Conservation (phyloP, 1,140 invertebrate genomes). For the Drosophila mauritiana region DNA sequence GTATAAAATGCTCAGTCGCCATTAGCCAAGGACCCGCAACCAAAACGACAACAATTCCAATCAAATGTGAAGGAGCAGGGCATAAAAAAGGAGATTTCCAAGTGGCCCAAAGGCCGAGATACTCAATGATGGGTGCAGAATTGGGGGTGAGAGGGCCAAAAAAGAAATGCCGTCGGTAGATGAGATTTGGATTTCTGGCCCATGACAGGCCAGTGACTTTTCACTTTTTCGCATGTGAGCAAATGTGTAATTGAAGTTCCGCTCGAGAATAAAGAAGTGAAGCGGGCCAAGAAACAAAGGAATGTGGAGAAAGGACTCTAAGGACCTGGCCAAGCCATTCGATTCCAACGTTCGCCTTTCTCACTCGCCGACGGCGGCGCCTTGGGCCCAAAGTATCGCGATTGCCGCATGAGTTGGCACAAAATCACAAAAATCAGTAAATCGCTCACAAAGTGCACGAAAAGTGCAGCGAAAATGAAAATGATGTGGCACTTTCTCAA, state of each 20-base stretch:
- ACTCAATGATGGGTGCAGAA: conserved; percentile 10
- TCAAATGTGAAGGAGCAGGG: conserved; percentile 60
- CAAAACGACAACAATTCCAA: conserved; percentile 41
- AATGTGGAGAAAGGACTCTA: conserved; percentile 27
- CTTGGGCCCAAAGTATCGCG: conserved; percentile 31
- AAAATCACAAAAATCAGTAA: conserved; percentile 38
- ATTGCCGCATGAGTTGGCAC: conserved; percentile 53
- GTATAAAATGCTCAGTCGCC: conserved; percentile 70
- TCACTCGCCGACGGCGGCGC: conserved; percentile 55
- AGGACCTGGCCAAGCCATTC: conserved; percentile 38
- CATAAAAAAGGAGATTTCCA: conserved; percentile 51
- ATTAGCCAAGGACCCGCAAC: conserved; percentile 53
- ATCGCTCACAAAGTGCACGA: conserved; percentile 45
- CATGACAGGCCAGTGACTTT: conserved; percentile 78
- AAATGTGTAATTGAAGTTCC: conserved; percentile 75
- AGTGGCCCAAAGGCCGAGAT: conserved; percentile 52
- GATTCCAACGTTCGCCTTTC: conserved; percentile 46
- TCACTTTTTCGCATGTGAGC: conserved; percentile 60
- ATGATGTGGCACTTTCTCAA: conserved; percentile 50
- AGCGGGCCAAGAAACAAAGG: conserved; percentile 23
- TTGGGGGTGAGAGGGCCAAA: background rate
- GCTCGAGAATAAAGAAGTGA: conserved; percentile 7
- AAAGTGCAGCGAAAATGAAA: conserved; percentile 36
- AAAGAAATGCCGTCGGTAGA: conserved; percentile 63
- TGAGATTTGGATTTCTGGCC: conserved; percentile 43